phyloP scores from a whole-genome alignment of 2,113 vertebrate genomes.

The Myrmecobius fasciatus region DNA sequence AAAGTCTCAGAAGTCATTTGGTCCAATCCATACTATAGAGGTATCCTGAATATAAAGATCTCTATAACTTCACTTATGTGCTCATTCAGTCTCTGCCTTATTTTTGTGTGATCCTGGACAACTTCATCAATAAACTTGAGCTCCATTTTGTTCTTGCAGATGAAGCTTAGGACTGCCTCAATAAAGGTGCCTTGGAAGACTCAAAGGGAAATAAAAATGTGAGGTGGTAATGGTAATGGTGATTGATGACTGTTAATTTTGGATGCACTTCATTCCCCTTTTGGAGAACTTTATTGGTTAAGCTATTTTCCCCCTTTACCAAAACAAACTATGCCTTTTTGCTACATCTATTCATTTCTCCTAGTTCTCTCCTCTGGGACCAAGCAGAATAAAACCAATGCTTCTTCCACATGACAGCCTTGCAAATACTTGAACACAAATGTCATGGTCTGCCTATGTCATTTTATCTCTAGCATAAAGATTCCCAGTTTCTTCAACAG shows the following conservation, averaged over 20 bases:
- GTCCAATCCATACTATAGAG: too few species aligned
- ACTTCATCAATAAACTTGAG: background rate
- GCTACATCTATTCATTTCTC: background rate
- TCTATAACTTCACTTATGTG: background rate
- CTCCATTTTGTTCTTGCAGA: background rate
- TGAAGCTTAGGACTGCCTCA: background rate
- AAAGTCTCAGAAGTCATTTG: background rate
- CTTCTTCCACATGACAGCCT: background rate
- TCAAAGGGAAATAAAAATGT: background rate
- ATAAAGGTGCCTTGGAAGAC: background rate
- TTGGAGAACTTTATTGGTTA: background rate
- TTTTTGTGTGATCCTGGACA: background rate
- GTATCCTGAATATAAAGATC: background rate
- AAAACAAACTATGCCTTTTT: background rate
- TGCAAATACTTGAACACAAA: background rate
- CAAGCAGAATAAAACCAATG: background rate
- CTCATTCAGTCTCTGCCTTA: background rate
- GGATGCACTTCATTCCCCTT: background rate
- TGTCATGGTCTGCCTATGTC: background rate
- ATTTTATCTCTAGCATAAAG: background rate
- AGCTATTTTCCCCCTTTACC: background rate
- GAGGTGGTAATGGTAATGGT: background rate
- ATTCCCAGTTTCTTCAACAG: background rate
- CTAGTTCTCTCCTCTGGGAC: background rate
- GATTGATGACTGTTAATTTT: background rate